phyloP scores from a whole-genome alignment of 2,113 vertebrate genomes.

The Zootoca vivipara region DNA sequence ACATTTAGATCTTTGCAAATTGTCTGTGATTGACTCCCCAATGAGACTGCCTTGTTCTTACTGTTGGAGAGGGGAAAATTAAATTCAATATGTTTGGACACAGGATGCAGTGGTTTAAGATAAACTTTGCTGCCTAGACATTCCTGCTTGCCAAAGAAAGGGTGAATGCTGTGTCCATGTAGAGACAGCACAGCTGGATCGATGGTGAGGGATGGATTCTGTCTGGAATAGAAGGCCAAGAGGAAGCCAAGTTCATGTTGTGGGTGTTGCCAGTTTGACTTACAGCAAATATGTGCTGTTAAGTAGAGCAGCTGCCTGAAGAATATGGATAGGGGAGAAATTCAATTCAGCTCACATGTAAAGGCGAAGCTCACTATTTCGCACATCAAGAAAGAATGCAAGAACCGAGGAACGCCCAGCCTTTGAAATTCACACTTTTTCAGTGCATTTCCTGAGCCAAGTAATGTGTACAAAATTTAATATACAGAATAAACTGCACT shows the following conservation, averaged over 20 bases:
- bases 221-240: neutral
- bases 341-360: no score
- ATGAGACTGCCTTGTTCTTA: neutral
- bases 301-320: neutral
- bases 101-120: conserved; percentile 59
- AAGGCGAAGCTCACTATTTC: no score
- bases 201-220: conserved; percentile 43
- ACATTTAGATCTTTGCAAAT: conserved; percentile 34
- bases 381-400: no score
- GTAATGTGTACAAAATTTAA: neutral
- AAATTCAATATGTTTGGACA: conserved; percentile 60
- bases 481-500: neutral
- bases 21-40: conserved; percentile 33
- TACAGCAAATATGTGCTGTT: conserved; percentile 30
- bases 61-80: conserved; percentile 9
- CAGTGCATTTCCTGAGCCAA: no score
- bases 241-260: neutral
- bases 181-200: conserved; percentile 50
- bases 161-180: conserved; percentile 12
- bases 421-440: neutral
- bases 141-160: conserved; percentile 32
- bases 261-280: conserved; percentile 38
- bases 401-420: no score
- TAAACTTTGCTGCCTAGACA: conserved; percentile 57
- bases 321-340: no score